Evolutionary conservation across 2,888 invertebrate genomes (phyloP).

Genomic region (Teleiodes luculella): DNA sequence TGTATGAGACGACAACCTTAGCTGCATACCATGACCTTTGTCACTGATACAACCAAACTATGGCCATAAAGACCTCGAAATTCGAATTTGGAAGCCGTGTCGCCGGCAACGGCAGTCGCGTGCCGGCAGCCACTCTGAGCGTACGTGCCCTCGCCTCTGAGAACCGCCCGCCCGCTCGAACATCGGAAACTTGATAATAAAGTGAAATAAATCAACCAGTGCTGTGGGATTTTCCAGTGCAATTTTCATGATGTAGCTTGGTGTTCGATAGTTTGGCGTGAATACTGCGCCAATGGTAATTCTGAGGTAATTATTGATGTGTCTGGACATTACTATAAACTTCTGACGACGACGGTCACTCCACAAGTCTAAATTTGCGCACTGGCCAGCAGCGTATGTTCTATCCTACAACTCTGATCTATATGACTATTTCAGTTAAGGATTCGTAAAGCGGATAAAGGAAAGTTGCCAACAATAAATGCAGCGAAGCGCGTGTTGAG

Average conservation of each 20-base stretch:
- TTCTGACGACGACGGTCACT: conserved; percentile 22
- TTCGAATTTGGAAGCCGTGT: conserved; percentile 50
- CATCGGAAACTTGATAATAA: conserved; percentile 13
- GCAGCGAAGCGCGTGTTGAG: background rate
- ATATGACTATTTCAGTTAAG: background rate
- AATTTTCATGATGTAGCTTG: conserved; percentile 41
- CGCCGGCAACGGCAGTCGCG: conserved; percentile 55
- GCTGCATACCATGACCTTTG: conserved; percentile 59
- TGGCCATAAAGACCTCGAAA: conserved; percentile 60
- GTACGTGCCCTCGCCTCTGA: conserved; percentile 37
- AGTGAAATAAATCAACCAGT: conserved; percentile 15
- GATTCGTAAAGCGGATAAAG: background rate
- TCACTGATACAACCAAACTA: conserved; percentile 50
- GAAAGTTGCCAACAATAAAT: background rate
- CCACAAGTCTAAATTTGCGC: conserved; percentile 31
- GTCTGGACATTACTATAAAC: conserved; percentile 22
- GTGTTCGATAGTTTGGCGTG: conserved; percentile 43
- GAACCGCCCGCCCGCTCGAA: conserved; percentile 3
- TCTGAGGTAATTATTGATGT: conserved; percentile 68
- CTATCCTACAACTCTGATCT: background rate
- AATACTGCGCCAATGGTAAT: conserved; percentile 45
- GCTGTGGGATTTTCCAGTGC: conserved; percentile 17
- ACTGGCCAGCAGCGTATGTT: background rate
- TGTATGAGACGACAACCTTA: background rate
- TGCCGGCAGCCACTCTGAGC: conserved; percentile 51